Evolutionary conservation across 2,113 vertebrate genomes (phyloP).

Genomic region (Butorides virescens): DNA sequence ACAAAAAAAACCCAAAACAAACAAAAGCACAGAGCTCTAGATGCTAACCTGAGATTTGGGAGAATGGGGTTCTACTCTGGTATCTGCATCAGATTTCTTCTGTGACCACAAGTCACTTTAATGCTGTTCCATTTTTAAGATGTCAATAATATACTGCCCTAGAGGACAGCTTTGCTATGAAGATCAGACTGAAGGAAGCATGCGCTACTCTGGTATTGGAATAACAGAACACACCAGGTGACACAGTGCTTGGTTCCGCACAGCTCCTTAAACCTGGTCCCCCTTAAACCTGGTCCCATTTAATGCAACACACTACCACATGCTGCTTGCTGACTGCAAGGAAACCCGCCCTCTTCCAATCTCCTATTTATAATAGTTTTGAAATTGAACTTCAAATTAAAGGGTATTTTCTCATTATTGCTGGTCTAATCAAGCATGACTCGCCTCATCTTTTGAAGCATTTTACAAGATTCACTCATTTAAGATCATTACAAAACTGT

Average conservation of each 20-base stretch:
- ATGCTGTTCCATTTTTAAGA: not conserved
- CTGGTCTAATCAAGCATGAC: not conserved
- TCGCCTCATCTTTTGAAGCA: not conserved
- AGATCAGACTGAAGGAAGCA: not conserved
- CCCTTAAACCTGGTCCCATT: not conserved
- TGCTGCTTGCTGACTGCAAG: not conserved
- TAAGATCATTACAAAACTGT: not conserved
- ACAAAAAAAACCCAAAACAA: too few relatives aligned
- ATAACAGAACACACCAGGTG: not conserved
- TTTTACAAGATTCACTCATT: not conserved
- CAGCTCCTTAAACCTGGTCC: not conserved
- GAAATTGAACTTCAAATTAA: not conserved
- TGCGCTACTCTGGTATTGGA: not conserved
- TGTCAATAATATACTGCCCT: too few relatives aligned
- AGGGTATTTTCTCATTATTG: not conserved
- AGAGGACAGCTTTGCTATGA: not conserved
- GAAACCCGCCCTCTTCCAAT: not conserved
- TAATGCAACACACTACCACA: not conserved
- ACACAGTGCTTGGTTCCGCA: not conserved
- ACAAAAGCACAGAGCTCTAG: not conserved
- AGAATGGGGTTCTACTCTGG: not conserved
- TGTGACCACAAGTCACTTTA: not conserved
- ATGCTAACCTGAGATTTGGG: not conserved
- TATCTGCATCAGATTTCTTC: not conserved
- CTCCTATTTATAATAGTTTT: not conserved